These are phyloP conservation scores for Heliconius sara DNA, from an alignment of 2,888 invertebrate species.

Conservation along the genomic window DNA sequence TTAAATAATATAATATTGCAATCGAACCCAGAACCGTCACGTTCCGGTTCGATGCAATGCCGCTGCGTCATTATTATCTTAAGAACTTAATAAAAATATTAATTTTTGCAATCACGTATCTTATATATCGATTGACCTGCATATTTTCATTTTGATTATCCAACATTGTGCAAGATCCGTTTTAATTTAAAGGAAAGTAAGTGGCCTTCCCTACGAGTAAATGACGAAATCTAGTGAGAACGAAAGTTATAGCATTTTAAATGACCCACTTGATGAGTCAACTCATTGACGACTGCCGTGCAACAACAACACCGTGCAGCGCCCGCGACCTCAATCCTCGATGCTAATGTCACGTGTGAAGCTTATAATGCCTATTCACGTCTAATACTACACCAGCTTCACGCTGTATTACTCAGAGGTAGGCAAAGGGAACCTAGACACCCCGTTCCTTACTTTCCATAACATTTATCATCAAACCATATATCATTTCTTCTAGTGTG, in stretches of 20 bases:
- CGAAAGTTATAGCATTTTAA: conserved; percentile 22
- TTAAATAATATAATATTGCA: too few species aligned
- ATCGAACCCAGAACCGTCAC: too few species aligned
- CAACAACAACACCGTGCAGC: conserved; percentile 12
- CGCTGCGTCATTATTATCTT: too few species aligned
- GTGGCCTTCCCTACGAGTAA: background rate
- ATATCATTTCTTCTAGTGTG: too few species aligned
- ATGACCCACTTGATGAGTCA: conserved; percentile 27
- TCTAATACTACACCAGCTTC: background rate
- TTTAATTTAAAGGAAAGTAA: background rate
- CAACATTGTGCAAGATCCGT: conserved; percentile 29
- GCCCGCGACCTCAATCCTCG: conserved; percentile 19
- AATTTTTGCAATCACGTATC: background rate
- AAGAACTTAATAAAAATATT: too few species aligned
- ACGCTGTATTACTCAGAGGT: too few species aligned
- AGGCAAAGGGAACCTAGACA: too few species aligned
- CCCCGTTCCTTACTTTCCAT: too few species aligned
- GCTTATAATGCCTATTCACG: background rate
- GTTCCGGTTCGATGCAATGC: too few species aligned
- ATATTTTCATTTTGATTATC: background rate
- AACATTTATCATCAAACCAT: too few species aligned
- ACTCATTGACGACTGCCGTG: conserved; percentile 17
- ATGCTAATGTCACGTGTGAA: background rate
- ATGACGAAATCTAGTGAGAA: conserved; percentile 12
- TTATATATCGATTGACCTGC: background rate